phyloP scores from a whole-genome alignment of 2,113 vertebrate species.

The Lampris megalopsis region DNA sequence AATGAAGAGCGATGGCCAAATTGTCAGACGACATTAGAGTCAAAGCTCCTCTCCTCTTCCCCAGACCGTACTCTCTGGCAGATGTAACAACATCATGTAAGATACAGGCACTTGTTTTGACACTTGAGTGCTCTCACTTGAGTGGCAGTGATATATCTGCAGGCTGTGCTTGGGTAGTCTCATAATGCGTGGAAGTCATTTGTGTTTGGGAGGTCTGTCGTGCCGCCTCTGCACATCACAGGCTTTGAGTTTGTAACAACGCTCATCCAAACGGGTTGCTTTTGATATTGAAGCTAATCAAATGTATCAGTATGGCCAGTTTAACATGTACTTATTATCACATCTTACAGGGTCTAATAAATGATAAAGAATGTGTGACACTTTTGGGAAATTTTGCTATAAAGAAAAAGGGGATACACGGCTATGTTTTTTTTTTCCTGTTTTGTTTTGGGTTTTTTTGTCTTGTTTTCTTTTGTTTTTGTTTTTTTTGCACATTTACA shows the following conservation, averaged over 20 bases:
- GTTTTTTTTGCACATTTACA: too few relatives aligned
- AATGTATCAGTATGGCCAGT: too few relatives aligned
- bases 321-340: too few relatives aligned
- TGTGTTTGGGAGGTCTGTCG: not conserved
- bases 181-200: too few relatives aligned
- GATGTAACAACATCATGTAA: conserved; percentile 39
- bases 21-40: conserved; percentile 65
- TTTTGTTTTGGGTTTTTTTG: too few relatives aligned
- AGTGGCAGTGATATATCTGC: conserved; percentile 19
- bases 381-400: too few relatives aligned
- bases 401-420: too few relatives aligned
- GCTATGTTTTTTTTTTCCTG: too few relatives aligned
- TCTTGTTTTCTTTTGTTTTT: too few relatives aligned
- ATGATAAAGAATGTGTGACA: not conserved
- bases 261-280: not conserved
- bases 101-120: conserved; percentile 36
- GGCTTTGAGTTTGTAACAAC: conserved; percentile 13
- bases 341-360: not conserved
- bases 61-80: conserved; percentile 47
- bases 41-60: conserved; percentile 47
- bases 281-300: not conserved
- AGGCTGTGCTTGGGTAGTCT: not conserved
- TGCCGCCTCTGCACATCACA: not conserved
- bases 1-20: conserved; percentile 57
- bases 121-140: conserved; percentile 11